Evolutionary conservation across 2,113 vertebrate species (phyloP), one percentile per base, ranked within the genome.

Genomic region (Crocuta crocuta): DNA sequence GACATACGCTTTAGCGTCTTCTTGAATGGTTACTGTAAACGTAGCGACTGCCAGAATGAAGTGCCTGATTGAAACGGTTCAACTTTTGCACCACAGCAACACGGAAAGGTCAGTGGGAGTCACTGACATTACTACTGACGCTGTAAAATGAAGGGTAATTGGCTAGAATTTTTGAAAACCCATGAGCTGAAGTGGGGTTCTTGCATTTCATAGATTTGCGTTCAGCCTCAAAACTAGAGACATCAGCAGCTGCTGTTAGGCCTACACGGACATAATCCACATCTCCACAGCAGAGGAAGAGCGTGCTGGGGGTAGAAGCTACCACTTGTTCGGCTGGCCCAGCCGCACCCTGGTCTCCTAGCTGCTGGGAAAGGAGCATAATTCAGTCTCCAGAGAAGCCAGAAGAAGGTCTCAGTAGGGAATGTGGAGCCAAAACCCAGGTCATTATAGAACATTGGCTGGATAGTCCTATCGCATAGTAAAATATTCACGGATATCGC

Each of bases 91-190:
- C 39, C 70, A 45, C 24, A 71, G 66, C 21, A 39, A 48, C 48
- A 31, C 11, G 5, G 10, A 80, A 39, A 50, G 68, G 85, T 76
- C 93, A 39, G 68, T 43, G 50, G 74, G 66, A 71, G 50, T 76
- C 45, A 48, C 24, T 0, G 0, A 43, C 11, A 19, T 82, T 19
- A 10, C 76, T 13, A 26, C 83, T 26, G 66, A 39, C 50, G 80
- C 24, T 26, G 4, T 65, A 66, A 66, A 33, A 79, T n/a, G 35
- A 74, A 68, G 43, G 50, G 61, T 55, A 10, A 82, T 86, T 97
- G 85, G 76, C 66, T 78, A 50, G 71, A 55, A 71, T 88, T 90
- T 79, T 86, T 33, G 26, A 96, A 97, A 97, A 89, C 26, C 53
- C n/a, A 8, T 48, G 79, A 91, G 55, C 63, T 33, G n/a, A 85